Conservation (phyloP, 2,888 invertebrate genomes). For the Sylvicola fuscatus region DNA sequence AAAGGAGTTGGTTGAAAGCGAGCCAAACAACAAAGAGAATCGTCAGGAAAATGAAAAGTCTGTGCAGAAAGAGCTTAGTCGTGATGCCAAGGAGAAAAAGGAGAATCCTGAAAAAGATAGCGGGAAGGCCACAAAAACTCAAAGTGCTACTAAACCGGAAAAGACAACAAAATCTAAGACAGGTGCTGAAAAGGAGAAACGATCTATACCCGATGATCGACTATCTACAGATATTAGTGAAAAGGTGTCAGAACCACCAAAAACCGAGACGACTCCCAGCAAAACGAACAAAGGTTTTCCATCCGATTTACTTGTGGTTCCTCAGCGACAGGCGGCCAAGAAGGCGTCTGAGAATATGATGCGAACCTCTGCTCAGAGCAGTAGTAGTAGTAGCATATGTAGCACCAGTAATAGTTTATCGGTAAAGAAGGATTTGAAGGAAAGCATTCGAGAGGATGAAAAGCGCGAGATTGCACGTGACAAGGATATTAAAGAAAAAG, state of each 20-base stretch:
- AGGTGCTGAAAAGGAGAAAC: conserved; percentile 31
- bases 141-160: conserved; percentile 24
- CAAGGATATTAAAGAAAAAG: conserved; percentile 3
- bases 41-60: not conserved
- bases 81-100: not conserved
- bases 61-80: not conserved
- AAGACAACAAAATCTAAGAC: conserved; percentile 25
- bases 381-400: conserved; percentile 10
- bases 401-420: not conserved
- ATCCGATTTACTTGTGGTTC: conserved; percentile 63
- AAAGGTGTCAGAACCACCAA: not conserved
- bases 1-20: conserved; percentile 9
- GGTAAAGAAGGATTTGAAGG: conserved; percentile 8
- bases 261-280: not conserved
- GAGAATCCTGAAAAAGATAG: conserved; percentile 20
- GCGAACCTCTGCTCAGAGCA: conserved; percentile 36
- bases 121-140: conserved; percentile 22
- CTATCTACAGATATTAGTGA: too few species aligned
- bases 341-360: conserved; percentile 79
- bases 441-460: conserved; percentile 7
- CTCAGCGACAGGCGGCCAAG: conserved; percentile 76
- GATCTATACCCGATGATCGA: conserved; percentile 10
- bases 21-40: not conserved
- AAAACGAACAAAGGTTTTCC: conserved; percentile 29
- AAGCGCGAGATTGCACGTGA: conserved; percentile 5